phyloP scores from a whole-genome alignment of 2,113 vertebrate species.

The Diglossa brunneiventris region DNA sequence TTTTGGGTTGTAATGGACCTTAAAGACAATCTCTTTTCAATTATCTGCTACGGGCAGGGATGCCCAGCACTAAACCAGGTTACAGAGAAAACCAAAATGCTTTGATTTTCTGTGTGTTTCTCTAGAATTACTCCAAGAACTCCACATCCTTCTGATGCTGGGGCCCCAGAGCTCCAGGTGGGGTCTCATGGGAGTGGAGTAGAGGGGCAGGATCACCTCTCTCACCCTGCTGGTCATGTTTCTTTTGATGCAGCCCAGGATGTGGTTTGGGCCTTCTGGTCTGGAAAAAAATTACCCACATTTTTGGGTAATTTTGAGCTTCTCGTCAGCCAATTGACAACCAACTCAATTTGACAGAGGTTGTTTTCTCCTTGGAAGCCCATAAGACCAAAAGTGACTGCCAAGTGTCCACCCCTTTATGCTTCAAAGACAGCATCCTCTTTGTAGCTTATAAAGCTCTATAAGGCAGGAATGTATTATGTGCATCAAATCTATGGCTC shows the following conservation, averaged over 20 bases:
- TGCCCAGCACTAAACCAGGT: not conserved
- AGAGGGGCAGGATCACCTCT: not conserved
- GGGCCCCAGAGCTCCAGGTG: not conserved
- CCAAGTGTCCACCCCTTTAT: not conserved
- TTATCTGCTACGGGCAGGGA: not conserved
- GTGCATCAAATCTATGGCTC: not conserved
- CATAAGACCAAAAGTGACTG: not conserved
- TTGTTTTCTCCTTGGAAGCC: not conserved
- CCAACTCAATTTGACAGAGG: not conserved
- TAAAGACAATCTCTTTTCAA: not conserved
- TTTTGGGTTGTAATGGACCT: not conserved
- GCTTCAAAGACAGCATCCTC: slow-evolving; percentile 11
- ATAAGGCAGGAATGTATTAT: not conserved
- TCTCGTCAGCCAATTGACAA: not conserved
- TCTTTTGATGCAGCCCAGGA: not conserved
- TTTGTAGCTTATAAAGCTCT: slow-evolving; percentile 2
- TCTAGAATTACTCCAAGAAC: not conserved
- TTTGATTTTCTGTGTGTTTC: not conserved
- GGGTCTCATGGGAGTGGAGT: not conserved
- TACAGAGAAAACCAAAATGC: not conserved
- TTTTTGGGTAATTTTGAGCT: not conserved
- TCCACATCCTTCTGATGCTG: not conserved
- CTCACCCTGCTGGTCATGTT: accelerated
- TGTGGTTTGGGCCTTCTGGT: not conserved
- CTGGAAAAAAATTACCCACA: not conserved